Base-by-base conservation (phyloP, 2,888 invertebrate species). In the Apantesis nais region DNA sequence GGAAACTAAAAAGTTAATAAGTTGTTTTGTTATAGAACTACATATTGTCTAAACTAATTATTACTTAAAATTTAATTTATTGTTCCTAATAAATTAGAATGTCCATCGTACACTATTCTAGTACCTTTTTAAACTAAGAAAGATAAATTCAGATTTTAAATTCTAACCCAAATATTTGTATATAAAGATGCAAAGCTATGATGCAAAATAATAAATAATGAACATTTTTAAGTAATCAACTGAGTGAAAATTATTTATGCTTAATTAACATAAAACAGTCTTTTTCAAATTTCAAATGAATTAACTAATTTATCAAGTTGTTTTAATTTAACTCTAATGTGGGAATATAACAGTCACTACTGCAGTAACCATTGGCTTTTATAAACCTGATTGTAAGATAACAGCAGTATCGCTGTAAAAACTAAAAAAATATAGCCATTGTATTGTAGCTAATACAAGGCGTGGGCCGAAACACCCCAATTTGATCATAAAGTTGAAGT, bases 381-480 rank as follows among this genome's bases (percentile, higher is more conserved):
- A 63, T 52, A 25, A 58, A 44, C 55, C 52, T 19, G 39, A 62
- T 62, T 61, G 11, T 14, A 55, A n/a, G 62, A 41, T 55, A 52
- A 48, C 61, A 60, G 55, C 12, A 61, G 64, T 71, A 70, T 70
- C 72, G 63, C 68, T 41, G 8, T 16, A 68, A 71, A 71, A 66
- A 71, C 73, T 55, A 11, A 31, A 25, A 44, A 72, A 74, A 70
- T 74, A 72, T 74, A 63, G 70, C 63, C 62, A 55, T 58, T 25
- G 48, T 29, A 37, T 55, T 31, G 41, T 29, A 58, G 58, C 7
- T 44, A 66, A 77, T 66, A 72, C 67, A 66, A 39, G 29, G 71
- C 69, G 85, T 84, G 78, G 78, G 81, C 66, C 62, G 76, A 66
- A 79, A 83, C 79, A 81, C 82, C 80, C 84, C 84, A 78, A 80